phyloP scores from a whole-genome alignment of 1,140 invertebrate species.

The Psix sp. region DNA sequence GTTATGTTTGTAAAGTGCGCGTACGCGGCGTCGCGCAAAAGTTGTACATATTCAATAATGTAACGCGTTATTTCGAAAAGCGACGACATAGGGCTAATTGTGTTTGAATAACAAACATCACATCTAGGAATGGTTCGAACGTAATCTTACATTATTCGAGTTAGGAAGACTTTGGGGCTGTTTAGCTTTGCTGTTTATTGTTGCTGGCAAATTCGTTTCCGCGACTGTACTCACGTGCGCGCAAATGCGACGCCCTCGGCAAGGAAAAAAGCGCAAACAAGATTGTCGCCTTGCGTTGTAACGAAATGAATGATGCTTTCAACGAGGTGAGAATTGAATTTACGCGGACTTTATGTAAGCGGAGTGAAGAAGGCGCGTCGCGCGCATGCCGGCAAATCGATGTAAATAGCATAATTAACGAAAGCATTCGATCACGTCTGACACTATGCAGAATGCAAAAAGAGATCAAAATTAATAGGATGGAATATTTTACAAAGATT shows the following conservation, averaged over 20 bases:
- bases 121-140: slow-evolving; percentile 10
- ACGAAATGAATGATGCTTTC: slow-evolving; percentile 13
- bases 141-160: slow-evolving; percentile 27
- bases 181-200: slow-evolving; percentile 24
- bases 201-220: slow-evolving; percentile 15
- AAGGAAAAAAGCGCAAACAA: slow-evolving; percentile 11
- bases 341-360: background rate
- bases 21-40: slow-evolving; percentile 2
- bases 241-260: background rate
- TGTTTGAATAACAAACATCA: slow-evolving; percentile 41
- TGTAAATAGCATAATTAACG: slow-evolving; percentile 44
- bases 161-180: slow-evolving; percentile 19
- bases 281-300: slow-evolving; percentile 13
- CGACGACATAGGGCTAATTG: slow-evolving; percentile 20
- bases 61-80: slow-evolving; percentile 24
- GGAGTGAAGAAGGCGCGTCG: slow-evolving; percentile 16
- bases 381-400: no score
- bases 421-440: slow-evolving; percentile 26
- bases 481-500: slow-evolving; percentile 45
- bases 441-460: slow-evolving; percentile 10
- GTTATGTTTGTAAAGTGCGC: slow-evolving; percentile 8
- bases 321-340: slow-evolving; percentile 22
- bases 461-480: slow-evolving; percentile 39
- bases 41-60: slow-evolving; percentile 40
- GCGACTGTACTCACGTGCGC: no score